phyloP scores from a whole-genome alignment of 2,888 invertebrate genomes.

The Hoplodrina blanda region DNA sequence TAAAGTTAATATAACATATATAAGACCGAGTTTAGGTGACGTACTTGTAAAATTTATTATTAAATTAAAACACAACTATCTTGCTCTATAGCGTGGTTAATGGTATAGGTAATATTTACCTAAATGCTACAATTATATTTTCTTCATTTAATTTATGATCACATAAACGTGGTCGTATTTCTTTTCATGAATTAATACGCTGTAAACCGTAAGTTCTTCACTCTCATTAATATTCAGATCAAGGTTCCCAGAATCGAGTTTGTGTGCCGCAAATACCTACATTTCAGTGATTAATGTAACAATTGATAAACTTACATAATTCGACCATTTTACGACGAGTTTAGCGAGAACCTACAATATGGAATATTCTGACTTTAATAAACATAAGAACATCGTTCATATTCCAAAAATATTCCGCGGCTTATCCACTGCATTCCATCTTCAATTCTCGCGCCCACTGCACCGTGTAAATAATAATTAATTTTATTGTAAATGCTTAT shows the following conservation, averaged over 20 bases:
- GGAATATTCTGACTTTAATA: constrained; percentile 28
- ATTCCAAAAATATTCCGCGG: constrained; percentile 44
- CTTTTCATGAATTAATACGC: constrained; percentile 16
- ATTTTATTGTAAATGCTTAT: constrained; percentile 91
- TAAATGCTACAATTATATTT: constrained; percentile 1
- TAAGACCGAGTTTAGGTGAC: too few relatives aligned
- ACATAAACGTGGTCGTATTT: constrained; percentile 28
- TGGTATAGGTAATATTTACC: not conserved
- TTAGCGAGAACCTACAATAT: constrained; percentile 8
- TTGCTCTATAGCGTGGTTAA: not conserved
- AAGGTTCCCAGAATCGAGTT: constrained; percentile 16
- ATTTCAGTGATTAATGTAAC: constrained; percentile 27
- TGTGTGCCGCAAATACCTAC: constrained; percentile 18
- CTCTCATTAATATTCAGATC: constrained; percentile 31
- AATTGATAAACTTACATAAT: constrained; percentile 43
- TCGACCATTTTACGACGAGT: constrained; percentile 47
- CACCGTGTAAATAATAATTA: constrained; percentile 91
- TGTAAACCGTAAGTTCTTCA: constrained; percentile 31
- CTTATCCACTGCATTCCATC: constrained; percentile 74
- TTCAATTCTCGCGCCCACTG: constrained; percentile 81
- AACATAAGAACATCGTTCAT: constrained; percentile 30
- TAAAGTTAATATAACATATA: too few relatives aligned
- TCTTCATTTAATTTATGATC: constrained; percentile 31
- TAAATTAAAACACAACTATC: not conserved
- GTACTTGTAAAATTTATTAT: not conserved